These are phyloP conservation scores for Cotesia chilonis DNA, from an alignment of 1,140 invertebrate species.

Conservation along the genomic window DNA sequence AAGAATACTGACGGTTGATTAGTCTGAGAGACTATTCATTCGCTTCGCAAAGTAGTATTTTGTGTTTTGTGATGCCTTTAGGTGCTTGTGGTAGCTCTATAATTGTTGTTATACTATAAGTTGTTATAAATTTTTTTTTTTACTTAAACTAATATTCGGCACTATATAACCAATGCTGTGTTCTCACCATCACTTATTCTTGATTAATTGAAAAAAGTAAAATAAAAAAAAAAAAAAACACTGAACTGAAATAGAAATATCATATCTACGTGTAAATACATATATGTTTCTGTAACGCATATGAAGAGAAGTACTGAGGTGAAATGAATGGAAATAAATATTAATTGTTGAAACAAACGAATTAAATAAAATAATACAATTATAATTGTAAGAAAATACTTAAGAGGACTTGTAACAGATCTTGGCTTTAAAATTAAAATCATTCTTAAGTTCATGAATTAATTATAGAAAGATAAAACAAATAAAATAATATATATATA, in stretches of 20 bases:
- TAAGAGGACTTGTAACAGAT: conserved; percentile 10
- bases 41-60: conserved; percentile 13
- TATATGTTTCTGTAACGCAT: conserved; percentile 30
- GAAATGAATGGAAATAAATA: no score
- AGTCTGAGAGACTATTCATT: conserved; percentile 1
- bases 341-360: no score
- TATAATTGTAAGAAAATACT: conserved; percentile 1
- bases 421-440: conserved; percentile 1
- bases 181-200: conserved; percentile 15
- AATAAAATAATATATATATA: neutral
- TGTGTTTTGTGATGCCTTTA: conserved; percentile 29
- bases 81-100: conserved; percentile 37
- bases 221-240: neutral
- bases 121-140: conserved; percentile 18
- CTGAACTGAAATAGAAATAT: conserved; percentile 25
- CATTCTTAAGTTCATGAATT: no score
- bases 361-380: neutral
- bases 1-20: neutral
- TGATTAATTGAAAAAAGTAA: neutral
- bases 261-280: conserved; percentile 28
- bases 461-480: no score
- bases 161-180: conserved; percentile 26
- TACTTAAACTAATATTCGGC: conserved; percentile 27
- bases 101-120: conserved; percentile 38
- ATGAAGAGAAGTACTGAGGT: conserved; percentile 16